Percentiles rank a stretch among this genome's conserved stretches.
phyloP scores from a whole-genome alignment of 2,888 invertebrate genomes.

The Monopis laevigella region DNA sequence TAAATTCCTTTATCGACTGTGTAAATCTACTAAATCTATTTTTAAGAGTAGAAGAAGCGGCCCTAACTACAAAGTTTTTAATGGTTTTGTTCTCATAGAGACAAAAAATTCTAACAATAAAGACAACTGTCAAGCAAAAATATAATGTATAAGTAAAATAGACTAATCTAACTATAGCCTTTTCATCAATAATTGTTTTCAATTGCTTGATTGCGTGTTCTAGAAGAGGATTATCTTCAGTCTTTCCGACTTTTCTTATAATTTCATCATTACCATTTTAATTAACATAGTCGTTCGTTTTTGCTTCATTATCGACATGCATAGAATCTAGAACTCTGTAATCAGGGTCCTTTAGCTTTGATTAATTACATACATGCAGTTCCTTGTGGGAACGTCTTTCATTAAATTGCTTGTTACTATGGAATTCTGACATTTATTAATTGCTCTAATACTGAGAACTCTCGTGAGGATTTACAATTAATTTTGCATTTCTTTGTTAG shows the following conservation, averaged over 20 bases:
- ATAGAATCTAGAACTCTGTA: not conserved
- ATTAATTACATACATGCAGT: conserved; percentile 3
- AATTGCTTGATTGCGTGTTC: not conserved
- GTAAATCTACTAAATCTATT: too few species aligned
- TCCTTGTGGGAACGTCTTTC: conserved; percentile 1
- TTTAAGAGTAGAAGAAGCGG: too few species aligned
- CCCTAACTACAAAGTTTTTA: too few species aligned
- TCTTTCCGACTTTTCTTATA: conserved; percentile 3
- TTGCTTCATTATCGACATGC: conserved; percentile 4
- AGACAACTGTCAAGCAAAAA: too few species aligned
- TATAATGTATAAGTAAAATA: too few species aligned
- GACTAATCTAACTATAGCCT: not conserved
- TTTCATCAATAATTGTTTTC: not conserved
- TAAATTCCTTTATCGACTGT: too few species aligned
- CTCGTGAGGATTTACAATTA: too few species aligned
- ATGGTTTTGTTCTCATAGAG: too few species aligned
- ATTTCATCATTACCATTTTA: conserved; percentile 1
- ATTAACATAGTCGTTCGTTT: not conserved
- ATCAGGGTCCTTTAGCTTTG: not conserved
- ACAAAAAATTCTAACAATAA: too few species aligned
- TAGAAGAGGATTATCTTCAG: not conserved
- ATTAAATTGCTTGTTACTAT: not conserved
- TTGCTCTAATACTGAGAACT: too few species aligned
- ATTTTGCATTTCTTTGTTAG: too few species aligned
- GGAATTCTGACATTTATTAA: too few species aligned